phyloP scores from a whole-genome alignment of 92 coral and sea anemone genomes.

The Actinernus sp. region DNA sequence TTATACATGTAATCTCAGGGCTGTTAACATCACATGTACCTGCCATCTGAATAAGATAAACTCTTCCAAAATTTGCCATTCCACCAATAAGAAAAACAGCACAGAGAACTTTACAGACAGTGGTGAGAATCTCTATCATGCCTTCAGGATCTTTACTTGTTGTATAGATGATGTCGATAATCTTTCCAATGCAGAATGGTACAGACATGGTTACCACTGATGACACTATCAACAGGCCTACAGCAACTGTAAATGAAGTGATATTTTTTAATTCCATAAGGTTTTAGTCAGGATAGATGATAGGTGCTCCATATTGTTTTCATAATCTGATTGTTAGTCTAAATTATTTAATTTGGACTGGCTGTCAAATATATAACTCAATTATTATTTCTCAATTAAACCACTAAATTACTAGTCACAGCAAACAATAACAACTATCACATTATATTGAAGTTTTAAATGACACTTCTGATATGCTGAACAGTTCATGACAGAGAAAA shows the following conservation, averaged over 20 bases:
- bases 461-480: too few relatives aligned
- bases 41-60: conserved; percentile 88
- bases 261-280: neutral
- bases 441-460: too few relatives aligned
- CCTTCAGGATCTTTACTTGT: conserved; percentile 75
- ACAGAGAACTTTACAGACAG: conserved; percentile 73
- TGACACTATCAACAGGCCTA: conserved; percentile 78
- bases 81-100: conserved; percentile 92
- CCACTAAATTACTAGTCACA: too few relatives aligned
- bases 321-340: too few relatives aligned
- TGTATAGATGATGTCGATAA: conserved; percentile 90
- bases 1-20: too few relatives aligned
- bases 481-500: too few relatives aligned
- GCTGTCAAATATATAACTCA: too few relatives aligned
- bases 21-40: too few relatives aligned
- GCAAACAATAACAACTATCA: too few relatives aligned
- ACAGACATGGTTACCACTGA: conserved; percentile 98
- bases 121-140: conserved; percentile 79
- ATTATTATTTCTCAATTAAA: too few relatives aligned
- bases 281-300: neutral
- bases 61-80: conserved; percentile 91
- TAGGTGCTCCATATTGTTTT: neutral
- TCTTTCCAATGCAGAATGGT: conserved; percentile 97
- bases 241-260: conserved; percentile 67
- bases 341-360: neutral